Evolutionary conservation across 2,888 invertebrate species (phyloP).

Genomic region (Nephrotoma appendiculata): DNA sequence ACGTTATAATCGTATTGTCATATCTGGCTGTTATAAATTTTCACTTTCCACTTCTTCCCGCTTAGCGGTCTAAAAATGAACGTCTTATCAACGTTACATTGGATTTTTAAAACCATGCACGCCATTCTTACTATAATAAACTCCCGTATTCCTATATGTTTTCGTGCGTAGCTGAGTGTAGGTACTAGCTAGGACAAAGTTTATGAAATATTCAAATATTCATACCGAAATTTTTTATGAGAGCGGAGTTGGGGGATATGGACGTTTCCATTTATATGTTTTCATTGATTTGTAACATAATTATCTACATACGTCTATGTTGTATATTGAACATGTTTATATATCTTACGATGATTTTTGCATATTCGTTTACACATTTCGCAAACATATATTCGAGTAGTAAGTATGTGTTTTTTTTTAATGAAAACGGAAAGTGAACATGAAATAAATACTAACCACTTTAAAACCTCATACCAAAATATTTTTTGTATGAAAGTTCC

Average conservation of each 20-base stretch:
- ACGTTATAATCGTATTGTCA: too few species aligned
- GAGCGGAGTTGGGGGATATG: background rate
- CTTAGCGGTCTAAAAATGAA: background rate
- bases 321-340: background rate
- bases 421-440: background rate
- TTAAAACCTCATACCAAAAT: background rate
- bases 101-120: background rate
- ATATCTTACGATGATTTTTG: background rate
- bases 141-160: background rate
- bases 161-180: background rate
- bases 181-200: background rate
- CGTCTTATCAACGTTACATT: background rate
- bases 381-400: background rate
- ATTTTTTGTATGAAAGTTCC: background rate
- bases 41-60: background rate
- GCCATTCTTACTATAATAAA: background rate
- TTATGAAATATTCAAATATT: background rate
- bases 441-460: background rate
- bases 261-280: background rate
- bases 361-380: background rate
- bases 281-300: background rate
- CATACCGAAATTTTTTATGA: background rate
- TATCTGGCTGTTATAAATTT: too few species aligned
- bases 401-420: background rate
- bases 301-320: background rate